A percentile compares a stretch with the other conserved stretches of the same genome.
These are phyloP conservation scores for Anoncus sp. DNA, from an alignment of 2,888 invertebrate genomes.

Conservation along the genomic window DNA sequence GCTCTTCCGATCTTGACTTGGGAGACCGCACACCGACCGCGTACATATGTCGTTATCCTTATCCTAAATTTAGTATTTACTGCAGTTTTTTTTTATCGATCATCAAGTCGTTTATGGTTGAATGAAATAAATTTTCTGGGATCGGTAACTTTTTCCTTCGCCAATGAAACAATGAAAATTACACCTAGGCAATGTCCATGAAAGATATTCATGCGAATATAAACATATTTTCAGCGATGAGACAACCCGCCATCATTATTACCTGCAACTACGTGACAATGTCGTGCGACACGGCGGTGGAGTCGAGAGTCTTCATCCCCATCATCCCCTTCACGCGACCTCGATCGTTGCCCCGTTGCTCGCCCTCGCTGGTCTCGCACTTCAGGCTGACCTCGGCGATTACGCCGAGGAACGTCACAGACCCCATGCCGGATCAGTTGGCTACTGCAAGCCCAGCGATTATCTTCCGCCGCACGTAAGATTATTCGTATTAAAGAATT, in stretches of 20 bases:
- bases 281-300: slow-evolving; percentile 84
- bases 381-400: slow-evolving; percentile 97
- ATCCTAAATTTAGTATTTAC: no score
- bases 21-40: no score
- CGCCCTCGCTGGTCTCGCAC: slow-evolving; percentile 93
- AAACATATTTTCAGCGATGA: slow-evolving; percentile 87
- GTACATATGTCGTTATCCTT: no score
- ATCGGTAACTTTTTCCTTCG: no score
- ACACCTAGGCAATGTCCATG: no score
- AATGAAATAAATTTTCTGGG: no score
- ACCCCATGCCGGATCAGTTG: slow-evolving; percentile 79
- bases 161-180: no score
- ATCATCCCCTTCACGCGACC: slow-evolving; percentile 84
- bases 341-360: slow-evolving; percentile 89
- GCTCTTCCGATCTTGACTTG: no score
- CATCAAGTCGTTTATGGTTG: no score
- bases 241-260: slow-evolving; percentile 96
- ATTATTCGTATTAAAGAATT: slow-evolving; percentile 42
- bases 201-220: no score
- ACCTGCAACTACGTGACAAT: slow-evolving; percentile 97
- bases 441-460: slow-evolving; percentile 92
- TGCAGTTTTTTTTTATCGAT: no score
- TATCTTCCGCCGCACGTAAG: slow-evolving; percentile 91
- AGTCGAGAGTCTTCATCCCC: slow-evolving; percentile 81
- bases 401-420: slow-evolving; percentile 85